Percentiles rank a stretch among this genome's conserved stretches.
Evolutionary conservation across 2,888 invertebrate genomes (phyloP).

Genomic region (Phrixothrix hirtus): DNA sequence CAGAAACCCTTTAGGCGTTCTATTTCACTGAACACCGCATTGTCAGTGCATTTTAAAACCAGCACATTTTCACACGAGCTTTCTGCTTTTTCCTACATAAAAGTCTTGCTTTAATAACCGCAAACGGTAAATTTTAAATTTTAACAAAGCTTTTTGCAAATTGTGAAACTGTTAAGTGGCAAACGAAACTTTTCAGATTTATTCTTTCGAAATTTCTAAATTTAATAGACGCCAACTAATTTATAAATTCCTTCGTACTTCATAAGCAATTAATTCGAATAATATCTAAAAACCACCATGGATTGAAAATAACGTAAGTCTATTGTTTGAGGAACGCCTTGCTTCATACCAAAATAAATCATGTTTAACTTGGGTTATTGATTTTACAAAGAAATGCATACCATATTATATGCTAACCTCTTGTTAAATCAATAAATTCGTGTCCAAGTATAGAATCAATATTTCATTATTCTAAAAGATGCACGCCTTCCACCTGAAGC

Average conservation of each 20-base stretch:
- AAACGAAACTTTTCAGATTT: neutral
- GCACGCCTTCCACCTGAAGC: too few species aligned
- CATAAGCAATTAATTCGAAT: too few species aligned
- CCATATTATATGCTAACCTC: too few species aligned
- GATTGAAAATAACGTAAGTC: too few species aligned
- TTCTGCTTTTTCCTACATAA: constrained; percentile 22
- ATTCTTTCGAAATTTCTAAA: neutral
- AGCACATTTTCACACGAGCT: constrained; percentile 29
- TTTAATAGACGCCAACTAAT: neutral
- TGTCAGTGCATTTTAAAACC: constrained; percentile 32
- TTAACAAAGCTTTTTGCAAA: neutral
- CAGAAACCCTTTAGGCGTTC: constrained; percentile 28
- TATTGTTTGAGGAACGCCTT: too few species aligned
- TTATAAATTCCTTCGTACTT: neutral
- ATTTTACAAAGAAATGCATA: too few species aligned
- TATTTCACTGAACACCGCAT: constrained; percentile 29
- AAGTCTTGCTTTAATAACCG: constrained; percentile 12
- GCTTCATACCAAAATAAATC: too few species aligned
- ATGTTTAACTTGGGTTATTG: too few species aligned
- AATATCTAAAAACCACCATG: too few species aligned
- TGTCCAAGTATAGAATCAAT: too few species aligned
- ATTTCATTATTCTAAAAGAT: too few species aligned
- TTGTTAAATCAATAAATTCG: too few species aligned
- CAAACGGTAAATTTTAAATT: constrained; percentile 6
- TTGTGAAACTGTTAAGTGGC: constrained; percentile 10